phyloP scores from a whole-genome alignment of 2,797 vertebrate genomes.

The Coranthus polyacanthus region DNA sequence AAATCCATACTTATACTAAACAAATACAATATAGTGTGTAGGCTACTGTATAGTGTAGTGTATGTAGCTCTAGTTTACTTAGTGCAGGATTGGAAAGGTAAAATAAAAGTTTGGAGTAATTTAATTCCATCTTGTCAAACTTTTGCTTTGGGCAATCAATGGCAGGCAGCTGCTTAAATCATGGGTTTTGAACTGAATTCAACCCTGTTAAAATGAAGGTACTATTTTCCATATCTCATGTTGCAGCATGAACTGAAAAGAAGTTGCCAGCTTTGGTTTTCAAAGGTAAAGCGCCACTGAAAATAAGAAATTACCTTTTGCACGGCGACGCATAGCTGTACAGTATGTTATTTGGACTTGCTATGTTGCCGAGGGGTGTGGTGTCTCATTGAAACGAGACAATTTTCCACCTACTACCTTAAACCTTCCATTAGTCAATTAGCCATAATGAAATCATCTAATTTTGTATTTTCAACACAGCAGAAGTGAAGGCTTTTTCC shows the following conservation, averaged over 20 bases:
- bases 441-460: slow-evolving; percentile 1
- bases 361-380: background rate
- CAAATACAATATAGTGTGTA: too few species aligned
- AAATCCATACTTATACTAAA: background rate
- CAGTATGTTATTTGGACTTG: background rate
- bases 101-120: background rate
- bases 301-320: slow-evolving; percentile 13
- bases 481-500: background rate
- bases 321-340: slow-evolving; percentile 10
- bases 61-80: background rate
- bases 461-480: slow-evolving; percentile 4
- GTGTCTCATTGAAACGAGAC: background rate
- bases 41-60: background rate
- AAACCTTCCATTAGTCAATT: background rate
- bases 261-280: background rate
- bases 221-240: background rate
- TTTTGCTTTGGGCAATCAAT: too few species aligned
- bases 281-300: background rate
- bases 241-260: background rate
- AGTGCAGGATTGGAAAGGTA: background rate
- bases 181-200: background rate
- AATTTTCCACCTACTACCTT: background rate
- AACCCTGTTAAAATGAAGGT: background rate
- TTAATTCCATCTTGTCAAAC: slow-evolving; percentile 8
- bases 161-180: too few species aligned